These are phyloP conservation scores for Callosobruchus maculatus DNA, from an alignment of 2,888 invertebrate species.

Conservation along the genomic window DNA sequence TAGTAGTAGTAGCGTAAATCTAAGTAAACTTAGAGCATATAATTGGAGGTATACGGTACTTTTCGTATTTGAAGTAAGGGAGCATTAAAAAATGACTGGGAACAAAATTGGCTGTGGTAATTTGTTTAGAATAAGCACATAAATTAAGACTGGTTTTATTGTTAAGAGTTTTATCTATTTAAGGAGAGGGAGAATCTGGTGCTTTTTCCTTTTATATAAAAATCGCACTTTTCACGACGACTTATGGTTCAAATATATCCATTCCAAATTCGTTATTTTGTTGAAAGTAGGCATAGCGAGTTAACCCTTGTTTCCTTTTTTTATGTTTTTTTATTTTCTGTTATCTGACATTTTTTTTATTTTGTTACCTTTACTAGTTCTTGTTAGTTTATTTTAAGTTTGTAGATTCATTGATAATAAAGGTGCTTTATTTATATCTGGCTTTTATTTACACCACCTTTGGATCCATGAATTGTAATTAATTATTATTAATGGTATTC, in stretches of 20 bases:
- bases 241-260: neutral
- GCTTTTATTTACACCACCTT: neutral
- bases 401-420: neutral
- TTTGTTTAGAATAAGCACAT: no score
- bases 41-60: no score
- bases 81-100: no score
- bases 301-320: neutral
- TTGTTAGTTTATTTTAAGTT: neutral
- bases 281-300: neutral
- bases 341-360: neutral
- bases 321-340: neutral
- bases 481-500: neutral
- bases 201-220: neutral
- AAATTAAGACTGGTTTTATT: no score
- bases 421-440: neutral
- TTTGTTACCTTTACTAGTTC: neutral
- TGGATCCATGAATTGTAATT: neutral
- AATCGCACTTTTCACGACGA: neutral
- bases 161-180: no score
- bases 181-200: no score
- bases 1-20: no score
- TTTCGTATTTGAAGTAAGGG: no score
- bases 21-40: no score
- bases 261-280: neutral
- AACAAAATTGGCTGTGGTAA: no score